Evolutionary conservation across 2,113 vertebrate genomes (phyloP), one percentile per base, ranked within the genome.

Genomic region (Melospiza georgiana): DNA sequence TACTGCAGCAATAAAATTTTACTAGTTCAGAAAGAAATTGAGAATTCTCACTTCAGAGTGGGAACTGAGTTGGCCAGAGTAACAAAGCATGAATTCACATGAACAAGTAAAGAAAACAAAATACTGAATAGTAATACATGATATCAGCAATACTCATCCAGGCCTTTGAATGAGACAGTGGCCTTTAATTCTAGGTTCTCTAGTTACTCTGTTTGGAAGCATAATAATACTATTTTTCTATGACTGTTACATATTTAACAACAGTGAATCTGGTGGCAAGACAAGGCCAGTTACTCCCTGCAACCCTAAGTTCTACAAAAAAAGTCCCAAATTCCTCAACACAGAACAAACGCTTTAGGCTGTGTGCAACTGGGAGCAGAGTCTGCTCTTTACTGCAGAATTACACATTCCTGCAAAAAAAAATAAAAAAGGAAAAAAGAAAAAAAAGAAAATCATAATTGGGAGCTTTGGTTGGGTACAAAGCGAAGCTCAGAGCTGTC

Each of bases 401-500:
- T 72, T 58, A 72, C 54, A 84, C 61, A 71, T 65, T 84, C 46
- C 44, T 49, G 35, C 2, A 9, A 9, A n/a, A 33, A 46, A 44
- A 77, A 58, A 9, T 9, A 14, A 13, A 24, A 14, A 7, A 10
- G 39, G 39, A 12, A 14, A 12, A 27, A 11, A 23, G 6, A 9
- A 11, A 14, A 13, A 24, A 14, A 7, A 37, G 23, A 15, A 52
- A 51, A 20, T 16, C 46, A 61, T 58, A 63, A 90, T 58, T 66
- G 87, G 41, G 89, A 68, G 62, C 69, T 84, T 84, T 79, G 58
- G 77, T 68, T 93, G 0, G 5, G 80, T 89, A 97, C 96, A 97
- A 97, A 94, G 94, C 73, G 25, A 89, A 15, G 49, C 93, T 91
- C 87, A 95, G 93, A 95, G 83, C 69, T 37, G 1, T 78, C 57